A percentile compares a stretch with the other conserved stretches of the same genome.
phyloP scores from a whole-genome alignment of 2,888 invertebrate species.

The Xanthorhoe designata region DNA sequence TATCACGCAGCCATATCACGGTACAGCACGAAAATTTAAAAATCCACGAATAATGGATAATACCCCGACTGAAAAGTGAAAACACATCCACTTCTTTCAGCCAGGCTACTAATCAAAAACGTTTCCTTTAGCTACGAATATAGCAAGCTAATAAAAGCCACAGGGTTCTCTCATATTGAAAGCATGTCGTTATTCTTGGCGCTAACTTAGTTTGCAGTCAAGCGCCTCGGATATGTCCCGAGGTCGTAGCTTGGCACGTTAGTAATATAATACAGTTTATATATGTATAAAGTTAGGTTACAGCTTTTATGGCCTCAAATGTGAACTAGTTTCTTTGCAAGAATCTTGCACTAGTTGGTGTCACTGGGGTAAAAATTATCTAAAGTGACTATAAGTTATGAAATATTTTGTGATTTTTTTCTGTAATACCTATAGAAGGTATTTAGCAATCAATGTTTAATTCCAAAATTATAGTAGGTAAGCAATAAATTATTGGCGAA shows the following conservation, averaged over 20 bases:
- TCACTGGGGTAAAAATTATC: too few species aligned
- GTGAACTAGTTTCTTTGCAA: background rate
- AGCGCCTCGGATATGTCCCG: constrained; percentile 11
- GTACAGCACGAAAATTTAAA: too few species aligned
- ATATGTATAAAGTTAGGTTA: background rate
- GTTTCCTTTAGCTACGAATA: background rate
- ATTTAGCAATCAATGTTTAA: too few species aligned
- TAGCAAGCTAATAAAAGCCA: background rate
- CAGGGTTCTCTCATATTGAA: constrained; percentile 9
- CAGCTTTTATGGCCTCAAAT: background rate
- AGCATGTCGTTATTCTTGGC: constrained; percentile 7
- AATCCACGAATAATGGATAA: too few species aligned
- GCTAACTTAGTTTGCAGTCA: constrained; percentile 19
- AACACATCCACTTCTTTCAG: too few species aligned
- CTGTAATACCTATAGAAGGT: too few species aligned
- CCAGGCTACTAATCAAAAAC: background rate
- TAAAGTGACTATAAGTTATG: too few species aligned
- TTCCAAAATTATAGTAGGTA: too few species aligned
- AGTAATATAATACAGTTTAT: constrained; percentile 8
- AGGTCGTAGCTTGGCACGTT: constrained; percentile 13
- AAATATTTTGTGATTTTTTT: too few species aligned
- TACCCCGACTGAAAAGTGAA: too few species aligned
- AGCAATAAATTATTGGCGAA: too few species aligned
- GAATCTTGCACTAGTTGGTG: background rate
- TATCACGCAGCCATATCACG: too few species aligned